A percentile compares a stretch with the other conserved stretches of the same genome.
Conservation (phyloP, 2,797 vertebrate genomes). For the Avahi laniger region DNA sequence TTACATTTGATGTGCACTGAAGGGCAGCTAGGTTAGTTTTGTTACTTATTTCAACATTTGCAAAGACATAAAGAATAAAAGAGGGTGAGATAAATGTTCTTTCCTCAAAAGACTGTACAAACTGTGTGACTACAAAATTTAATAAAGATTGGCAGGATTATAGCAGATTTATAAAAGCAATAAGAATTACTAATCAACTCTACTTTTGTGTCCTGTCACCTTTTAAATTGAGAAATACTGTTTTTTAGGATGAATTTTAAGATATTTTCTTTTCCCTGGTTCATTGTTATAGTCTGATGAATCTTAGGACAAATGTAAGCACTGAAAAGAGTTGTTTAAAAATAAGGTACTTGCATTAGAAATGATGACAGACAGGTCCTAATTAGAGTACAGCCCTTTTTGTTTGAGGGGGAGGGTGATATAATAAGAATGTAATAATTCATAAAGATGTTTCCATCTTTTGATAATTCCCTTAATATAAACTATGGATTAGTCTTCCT, state of each 20-base stretch:
- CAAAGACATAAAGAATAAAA: neutral
- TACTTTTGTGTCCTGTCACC: neutral
- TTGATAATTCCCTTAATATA: neutral
- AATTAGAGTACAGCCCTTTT: neutral
- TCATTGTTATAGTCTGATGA: neutral
- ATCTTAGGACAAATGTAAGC: neutral
- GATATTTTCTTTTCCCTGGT: neutral
- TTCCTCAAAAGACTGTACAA: neutral
- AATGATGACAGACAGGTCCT: neutral
- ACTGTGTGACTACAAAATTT: neutral
- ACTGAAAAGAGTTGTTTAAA: neutral
- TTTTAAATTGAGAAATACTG: neutral
- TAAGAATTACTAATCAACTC: neutral
- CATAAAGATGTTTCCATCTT: neutral
- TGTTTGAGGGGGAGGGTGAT: neutral
- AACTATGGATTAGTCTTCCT: neutral
- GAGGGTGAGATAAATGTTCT: neutral
- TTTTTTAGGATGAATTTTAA: neutral
- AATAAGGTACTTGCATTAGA: neutral
- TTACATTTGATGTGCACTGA: neutral
- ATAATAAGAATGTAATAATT: neutral
- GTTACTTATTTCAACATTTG: constrained; percentile 5
- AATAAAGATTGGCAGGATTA: constrained; percentile 19
- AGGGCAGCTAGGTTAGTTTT: neutral
- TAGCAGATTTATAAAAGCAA: neutral